These are phyloP conservation scores for Numenius arquata DNA, from an alignment of 2,113 vertebrate genomes.

Conservation along the genomic window DNA sequence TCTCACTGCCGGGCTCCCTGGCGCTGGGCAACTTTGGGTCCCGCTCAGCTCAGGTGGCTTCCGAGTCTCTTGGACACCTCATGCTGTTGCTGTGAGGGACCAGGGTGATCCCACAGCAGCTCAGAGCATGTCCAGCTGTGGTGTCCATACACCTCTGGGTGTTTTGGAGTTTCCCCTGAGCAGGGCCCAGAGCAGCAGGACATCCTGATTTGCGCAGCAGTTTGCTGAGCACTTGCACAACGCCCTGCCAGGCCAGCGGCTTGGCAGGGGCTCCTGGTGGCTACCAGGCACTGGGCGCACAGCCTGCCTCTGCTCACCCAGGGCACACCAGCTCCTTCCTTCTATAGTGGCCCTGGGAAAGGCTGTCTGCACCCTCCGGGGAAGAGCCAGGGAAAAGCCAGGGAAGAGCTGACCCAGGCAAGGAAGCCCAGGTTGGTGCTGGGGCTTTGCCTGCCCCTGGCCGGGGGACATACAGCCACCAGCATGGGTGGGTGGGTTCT, in stretches of 20 bases:
- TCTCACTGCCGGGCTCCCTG: rapidly evolving
- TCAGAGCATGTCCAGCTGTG: not conserved
- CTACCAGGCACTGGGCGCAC: not conserved
- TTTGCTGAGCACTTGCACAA: not conserved
- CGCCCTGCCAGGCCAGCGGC: not conserved
- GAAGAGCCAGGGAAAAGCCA: not conserved
- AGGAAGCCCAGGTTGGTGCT: not conserved
- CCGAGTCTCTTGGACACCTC: not conserved
- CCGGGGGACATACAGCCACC: not conserved
- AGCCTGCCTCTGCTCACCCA: not conserved
- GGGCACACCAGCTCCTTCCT: not conserved
- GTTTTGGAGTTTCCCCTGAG: not conserved
- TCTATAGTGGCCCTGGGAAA: not conserved
- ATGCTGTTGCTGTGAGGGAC: not conserved
- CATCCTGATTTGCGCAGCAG: not conserved
- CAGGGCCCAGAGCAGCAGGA: not conserved
- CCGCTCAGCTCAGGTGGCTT: not conserved
- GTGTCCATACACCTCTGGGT: not conserved
- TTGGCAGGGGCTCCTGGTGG: not conserved
- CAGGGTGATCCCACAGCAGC: not conserved
- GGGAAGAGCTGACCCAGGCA: not conserved
- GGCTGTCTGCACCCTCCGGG: not conserved
- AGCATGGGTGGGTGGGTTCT: not conserved
- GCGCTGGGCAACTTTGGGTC: no score
- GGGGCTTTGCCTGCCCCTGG: not conserved